Evolutionary conservation across 2,888 invertebrate genomes (phyloP).

Genomic region (Chrysolina haemoptera): DNA sequence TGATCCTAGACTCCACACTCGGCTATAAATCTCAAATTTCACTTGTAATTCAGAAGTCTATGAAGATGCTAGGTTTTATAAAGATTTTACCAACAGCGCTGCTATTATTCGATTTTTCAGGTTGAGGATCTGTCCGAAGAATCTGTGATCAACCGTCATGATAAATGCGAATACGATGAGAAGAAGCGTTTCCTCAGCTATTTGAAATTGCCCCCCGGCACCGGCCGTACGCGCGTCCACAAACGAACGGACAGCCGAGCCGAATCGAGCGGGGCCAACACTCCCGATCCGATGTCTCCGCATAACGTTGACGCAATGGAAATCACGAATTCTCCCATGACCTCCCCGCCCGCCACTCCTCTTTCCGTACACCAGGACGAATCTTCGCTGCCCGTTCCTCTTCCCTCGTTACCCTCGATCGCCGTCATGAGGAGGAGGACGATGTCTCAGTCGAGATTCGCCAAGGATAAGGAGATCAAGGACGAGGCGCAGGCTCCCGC

Average conservation of each 20-base stretch:
- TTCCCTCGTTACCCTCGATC: slow-evolving; percentile 61
- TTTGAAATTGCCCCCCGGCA: slow-evolving; percentile 69
- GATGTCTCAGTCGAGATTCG: slow-evolving; percentile 71
- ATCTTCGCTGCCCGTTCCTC: slow-evolving; percentile 27
- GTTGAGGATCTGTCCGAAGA: slow-evolving; percentile 88
- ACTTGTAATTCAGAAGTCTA: no score
- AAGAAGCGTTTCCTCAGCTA: slow-evolving; percentile 81
- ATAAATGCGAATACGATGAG: slow-evolving; percentile 85
- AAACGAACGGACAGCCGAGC: slow-evolving; percentile 79
- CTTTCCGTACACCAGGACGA: slow-evolving; percentile 56
- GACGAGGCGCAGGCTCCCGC: slow-evolving; percentile 62
- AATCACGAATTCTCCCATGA: slow-evolving; percentile 60
- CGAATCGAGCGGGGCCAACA: slow-evolving; percentile 81
- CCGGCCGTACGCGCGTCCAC: slow-evolving; percentile 69
- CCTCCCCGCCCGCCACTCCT: slow-evolving; percentile 73
- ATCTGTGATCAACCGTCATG: slow-evolving; percentile 80
- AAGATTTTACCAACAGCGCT: no score
- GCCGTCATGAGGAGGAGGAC: slow-evolving; percentile 69
- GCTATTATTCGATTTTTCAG: slow-evolving; percentile 63
- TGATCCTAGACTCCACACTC: no score
- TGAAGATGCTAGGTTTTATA: no score
- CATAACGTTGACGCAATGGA: slow-evolving; percentile 70
- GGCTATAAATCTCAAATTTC: no score
- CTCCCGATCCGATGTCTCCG: slow-evolving; percentile 80
- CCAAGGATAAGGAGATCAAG: slow-evolving; percentile 58